Conservation (phyloP, 2,113 vertebrate genomes). For the Tetrao urogallus region DNA sequence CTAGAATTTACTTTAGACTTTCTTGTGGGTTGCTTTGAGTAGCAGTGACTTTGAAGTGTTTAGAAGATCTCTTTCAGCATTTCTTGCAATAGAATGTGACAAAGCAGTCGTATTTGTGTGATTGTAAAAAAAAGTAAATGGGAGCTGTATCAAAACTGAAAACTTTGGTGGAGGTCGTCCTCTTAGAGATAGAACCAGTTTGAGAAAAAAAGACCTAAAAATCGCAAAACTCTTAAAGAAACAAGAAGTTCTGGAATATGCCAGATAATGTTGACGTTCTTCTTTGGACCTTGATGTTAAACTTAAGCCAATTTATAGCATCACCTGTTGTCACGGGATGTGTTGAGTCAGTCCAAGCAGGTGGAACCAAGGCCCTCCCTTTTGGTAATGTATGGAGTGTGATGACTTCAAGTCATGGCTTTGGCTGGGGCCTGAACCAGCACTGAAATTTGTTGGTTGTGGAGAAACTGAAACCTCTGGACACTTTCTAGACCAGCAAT, state of each 20-base stretch:
- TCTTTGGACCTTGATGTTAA: background rate
- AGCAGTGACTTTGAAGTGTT: background rate
- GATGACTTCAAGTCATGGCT: background rate
- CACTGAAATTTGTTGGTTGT: background rate
- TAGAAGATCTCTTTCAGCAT: background rate
- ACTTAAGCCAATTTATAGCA: background rate
- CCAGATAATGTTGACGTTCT: fast-evolving
- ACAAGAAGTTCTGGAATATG: background rate
- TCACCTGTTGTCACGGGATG: background rate
- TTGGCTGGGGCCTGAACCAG: background rate
- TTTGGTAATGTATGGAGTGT: background rate
- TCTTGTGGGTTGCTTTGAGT: background rate
- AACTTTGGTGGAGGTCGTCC: background rate
- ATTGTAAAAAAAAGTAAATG: background rate
- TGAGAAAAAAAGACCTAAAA: background rate
- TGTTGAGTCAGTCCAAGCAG: background rate
- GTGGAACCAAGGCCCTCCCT: background rate
- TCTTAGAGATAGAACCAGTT: background rate
- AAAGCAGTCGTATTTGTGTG: background rate
- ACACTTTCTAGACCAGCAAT: background rate
- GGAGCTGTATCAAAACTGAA: background rate
- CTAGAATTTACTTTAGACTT: background rate
- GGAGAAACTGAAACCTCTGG: background rate
- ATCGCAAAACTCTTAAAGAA: background rate
- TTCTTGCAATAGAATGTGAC: background rate